A percentile compares a stretch with the other conserved stretches of the same genome.
These are phyloP conservation scores for Sacculina carcini DNA, from an alignment of 2,888 invertebrate species.

Conservation along the genomic window DNA sequence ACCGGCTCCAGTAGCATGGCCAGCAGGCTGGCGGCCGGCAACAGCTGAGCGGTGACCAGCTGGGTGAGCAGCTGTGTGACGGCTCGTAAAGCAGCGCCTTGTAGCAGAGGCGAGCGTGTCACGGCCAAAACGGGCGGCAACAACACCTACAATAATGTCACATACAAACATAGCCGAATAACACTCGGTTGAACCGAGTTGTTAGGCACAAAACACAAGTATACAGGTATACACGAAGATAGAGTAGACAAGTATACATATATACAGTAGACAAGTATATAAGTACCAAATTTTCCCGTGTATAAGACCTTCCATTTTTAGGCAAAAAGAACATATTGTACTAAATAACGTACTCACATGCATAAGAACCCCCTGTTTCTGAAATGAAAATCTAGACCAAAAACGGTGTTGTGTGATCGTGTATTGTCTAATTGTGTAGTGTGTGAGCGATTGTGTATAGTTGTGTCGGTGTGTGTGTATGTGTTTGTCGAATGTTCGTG, in stretches of 20 bases:
- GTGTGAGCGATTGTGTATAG: no score
- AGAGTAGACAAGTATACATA: not conserved
- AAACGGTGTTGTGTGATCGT: no score
- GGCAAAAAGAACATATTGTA: no score
- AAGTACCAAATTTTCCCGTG: no score
- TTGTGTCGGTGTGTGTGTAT: no score
- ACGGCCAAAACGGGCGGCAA: constrained; percentile 60
- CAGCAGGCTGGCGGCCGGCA: constrained; percentile 26
- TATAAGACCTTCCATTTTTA: no score
- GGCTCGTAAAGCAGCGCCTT: constrained; percentile 30
- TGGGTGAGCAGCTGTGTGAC: constrained; percentile 11
- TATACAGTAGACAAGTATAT: not conserved
- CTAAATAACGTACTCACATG: no score
- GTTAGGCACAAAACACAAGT: not conserved
- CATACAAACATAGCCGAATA: not conserved
- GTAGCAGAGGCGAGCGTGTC: constrained; percentile 69
- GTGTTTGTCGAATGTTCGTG: no score
- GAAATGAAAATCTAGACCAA: no score
- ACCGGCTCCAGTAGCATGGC: constrained; percentile 47
- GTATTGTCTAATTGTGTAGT: no score
- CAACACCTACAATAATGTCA: constrained; percentile 10
- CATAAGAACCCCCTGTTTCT: no score
- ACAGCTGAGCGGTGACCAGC: constrained; percentile 9
- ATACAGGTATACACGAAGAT: no score
- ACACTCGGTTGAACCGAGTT: not conserved